Evolutionary conservation across 2,113 vertebrate genomes (phyloP), one percentile per base, ranked within the genome.

Genomic region (Condylura cristata): DNA sequence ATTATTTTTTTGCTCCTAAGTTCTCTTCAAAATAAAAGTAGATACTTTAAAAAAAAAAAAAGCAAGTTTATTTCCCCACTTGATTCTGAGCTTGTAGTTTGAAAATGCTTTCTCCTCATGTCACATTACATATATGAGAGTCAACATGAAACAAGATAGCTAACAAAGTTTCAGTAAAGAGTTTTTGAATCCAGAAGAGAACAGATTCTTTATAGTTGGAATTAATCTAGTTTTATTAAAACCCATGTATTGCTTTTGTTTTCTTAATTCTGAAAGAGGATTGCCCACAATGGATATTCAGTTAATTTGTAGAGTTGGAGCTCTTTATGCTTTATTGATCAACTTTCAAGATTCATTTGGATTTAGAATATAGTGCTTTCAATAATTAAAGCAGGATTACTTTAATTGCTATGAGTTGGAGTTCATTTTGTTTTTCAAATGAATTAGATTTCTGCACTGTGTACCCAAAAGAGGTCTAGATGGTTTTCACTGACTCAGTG

Each of bases 351-450:
- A 63, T 89, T 74, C 39, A 86, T 95, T 93, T 95, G n/a, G n/a
- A 91, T 83, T 95, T 94, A 76, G 7, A 79, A 86, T 82, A 91
- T 58, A 63, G 37, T 63, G 30, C n/a, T 89, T 93, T 70, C 37
- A 70, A 70, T 91, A 95, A 79, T 95, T 94, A 93, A 85, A 93
- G 44, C 84, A 39, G 72, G 51, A 51, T 93, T 63, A 30, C 32
- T 93, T 93, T 94, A 89, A 91, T 94, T 89, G 41, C 68, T 91
- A 56, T 87, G 28, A 61, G 14, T 79, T 76, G 22, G 58, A 93
- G 26, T 78, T 51, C 75, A 53, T 89, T 74, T 93, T 83, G 44
- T 58, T 95, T 89, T 89, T 48, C 13, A 74, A 83, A 79, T 80
- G 80, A 75, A 78, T 82, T 63, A 34, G 48, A 58, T 84, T 93